Percentiles rank a stretch among this genome's conserved stretches.
Conservation (phyloP, 2,797 vertebrate genomes). For the Hippocampus kuda region DNA sequence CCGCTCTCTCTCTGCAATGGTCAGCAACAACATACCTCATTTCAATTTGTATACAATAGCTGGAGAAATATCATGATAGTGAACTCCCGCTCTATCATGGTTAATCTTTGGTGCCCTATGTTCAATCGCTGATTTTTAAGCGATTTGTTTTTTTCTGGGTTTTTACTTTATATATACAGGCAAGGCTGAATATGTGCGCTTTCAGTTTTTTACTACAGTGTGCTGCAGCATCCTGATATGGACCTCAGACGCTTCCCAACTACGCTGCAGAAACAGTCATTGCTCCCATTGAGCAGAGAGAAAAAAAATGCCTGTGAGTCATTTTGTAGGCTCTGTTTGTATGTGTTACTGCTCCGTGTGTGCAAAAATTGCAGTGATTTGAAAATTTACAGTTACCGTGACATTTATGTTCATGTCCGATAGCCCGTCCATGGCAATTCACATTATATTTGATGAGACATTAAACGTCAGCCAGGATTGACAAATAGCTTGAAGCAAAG, state of each 20-base stretch:
- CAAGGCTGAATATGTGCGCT: no score
- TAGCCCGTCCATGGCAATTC: no score
- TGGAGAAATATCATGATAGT: not conserved
- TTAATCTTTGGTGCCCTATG: not conserved
- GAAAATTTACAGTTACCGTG: no score
- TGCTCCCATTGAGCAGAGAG: not conserved
- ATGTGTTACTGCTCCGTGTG: not conserved
- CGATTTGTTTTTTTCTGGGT: not conserved
- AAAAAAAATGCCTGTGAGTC: not conserved
- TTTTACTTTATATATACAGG: not conserved
- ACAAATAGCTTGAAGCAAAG: not conserved
- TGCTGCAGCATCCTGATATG: no score
- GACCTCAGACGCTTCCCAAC: no score
- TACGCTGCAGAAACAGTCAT: no score
- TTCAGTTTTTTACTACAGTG: no score
- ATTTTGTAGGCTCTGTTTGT: not conserved
- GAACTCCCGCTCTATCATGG: not conserved
- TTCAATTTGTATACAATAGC: not conserved
- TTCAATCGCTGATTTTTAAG: no score
- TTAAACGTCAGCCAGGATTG: not conserved
- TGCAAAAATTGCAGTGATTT: no score
- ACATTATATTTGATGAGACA: not conserved
- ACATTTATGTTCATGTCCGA: no score
- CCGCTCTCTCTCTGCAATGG: slow-evolving; percentile 15
- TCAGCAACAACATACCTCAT: not conserved